Conservation (phyloP, 2,888 invertebrate species). For the Fragum sueziense region DNA sequence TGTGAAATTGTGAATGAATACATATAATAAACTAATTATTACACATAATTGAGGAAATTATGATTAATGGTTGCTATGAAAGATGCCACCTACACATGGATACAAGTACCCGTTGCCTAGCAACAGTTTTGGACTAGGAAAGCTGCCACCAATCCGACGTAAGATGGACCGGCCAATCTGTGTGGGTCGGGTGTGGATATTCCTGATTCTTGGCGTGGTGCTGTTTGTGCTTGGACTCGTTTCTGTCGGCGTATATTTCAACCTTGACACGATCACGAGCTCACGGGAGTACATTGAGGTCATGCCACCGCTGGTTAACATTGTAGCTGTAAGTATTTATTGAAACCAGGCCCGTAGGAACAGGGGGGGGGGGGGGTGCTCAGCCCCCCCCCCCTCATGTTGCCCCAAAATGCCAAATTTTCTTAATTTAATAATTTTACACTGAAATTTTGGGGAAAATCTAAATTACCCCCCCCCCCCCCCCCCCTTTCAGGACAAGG, state of each 20-base stretch:
- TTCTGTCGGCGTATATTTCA: slow-evolving; percentile 90
- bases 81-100: slow-evolving; percentile 16
- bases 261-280: slow-evolving; percentile 90
- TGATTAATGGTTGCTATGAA: not conserved
- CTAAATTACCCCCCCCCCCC: no score
- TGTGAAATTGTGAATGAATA: no score
- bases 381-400: no score
- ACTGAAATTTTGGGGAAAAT: no score
- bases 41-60: no score
- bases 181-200: slow-evolving; percentile 85
- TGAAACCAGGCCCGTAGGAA: no score
- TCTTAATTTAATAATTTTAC: no score
- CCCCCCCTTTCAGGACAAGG: no score
- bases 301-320: slow-evolving; percentile 96
- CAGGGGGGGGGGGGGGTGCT: no score
- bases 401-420: no score
- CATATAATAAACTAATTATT: no score
- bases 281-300: slow-evolving; percentile 92
- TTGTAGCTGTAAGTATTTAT: slow-evolving; percentile 89
- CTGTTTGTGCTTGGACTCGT: slow-evolving; percentile 87
- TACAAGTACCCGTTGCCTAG: slow-evolving; percentile 12
- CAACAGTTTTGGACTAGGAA: slow-evolving; percentile 23
- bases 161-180: slow-evolving; percentile 48
- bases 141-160: slow-evolving; percentile 33
- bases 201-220: slow-evolving; percentile 90